A percentile compares a stretch with the other conserved stretches of the same genome.
Conservation (phyloP, 2,888 invertebrate species). For the Phaonia tiefii region DNA sequence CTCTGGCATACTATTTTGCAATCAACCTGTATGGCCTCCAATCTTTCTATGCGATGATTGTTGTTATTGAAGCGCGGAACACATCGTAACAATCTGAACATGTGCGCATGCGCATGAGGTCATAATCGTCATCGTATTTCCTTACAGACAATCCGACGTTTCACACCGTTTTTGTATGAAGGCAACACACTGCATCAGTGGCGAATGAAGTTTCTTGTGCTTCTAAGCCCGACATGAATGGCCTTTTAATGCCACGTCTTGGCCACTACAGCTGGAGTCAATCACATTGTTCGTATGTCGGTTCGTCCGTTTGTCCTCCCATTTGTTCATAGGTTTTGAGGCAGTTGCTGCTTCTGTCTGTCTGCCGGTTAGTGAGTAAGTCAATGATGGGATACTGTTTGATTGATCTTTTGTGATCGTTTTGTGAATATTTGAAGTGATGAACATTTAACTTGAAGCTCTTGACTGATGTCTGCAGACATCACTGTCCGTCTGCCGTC, state of each 20-base stretch:
- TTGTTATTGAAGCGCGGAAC: conserved; percentile 47
- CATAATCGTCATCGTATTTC: conserved; percentile 44
- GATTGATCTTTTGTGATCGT: conserved; percentile 64
- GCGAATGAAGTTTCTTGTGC: not conserved
- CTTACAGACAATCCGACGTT: not conserved
- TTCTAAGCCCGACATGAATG: not conserved
- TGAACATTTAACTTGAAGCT: not conserved
- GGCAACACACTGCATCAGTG: too few species aligned
- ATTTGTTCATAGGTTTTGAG: not conserved
- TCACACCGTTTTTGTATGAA: conserved; percentile 37
- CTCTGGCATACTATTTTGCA: conserved; percentile 41
- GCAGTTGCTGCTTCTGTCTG: conserved; percentile 6
- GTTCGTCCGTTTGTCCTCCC: conserved; percentile 7
- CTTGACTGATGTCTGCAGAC: too few species aligned
- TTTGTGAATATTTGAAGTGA: conserved; percentile 50
- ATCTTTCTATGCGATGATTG: conserved; percentile 44
- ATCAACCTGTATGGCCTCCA: conserved; percentile 61
- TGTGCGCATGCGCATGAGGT: conserved; percentile 57
- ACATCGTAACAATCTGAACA: conserved; percentile 53
- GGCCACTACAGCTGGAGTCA: conserved; percentile 26
- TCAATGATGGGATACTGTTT: conserved; percentile 27
- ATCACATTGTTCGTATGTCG: not conserved
- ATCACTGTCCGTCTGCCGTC: not conserved
- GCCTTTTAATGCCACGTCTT: not conserved
- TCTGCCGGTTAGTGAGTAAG: not conserved